Evolutionary conservation across 2,113 vertebrate genomes (phyloP).

Genomic region (Crotalus tigris): DNA sequence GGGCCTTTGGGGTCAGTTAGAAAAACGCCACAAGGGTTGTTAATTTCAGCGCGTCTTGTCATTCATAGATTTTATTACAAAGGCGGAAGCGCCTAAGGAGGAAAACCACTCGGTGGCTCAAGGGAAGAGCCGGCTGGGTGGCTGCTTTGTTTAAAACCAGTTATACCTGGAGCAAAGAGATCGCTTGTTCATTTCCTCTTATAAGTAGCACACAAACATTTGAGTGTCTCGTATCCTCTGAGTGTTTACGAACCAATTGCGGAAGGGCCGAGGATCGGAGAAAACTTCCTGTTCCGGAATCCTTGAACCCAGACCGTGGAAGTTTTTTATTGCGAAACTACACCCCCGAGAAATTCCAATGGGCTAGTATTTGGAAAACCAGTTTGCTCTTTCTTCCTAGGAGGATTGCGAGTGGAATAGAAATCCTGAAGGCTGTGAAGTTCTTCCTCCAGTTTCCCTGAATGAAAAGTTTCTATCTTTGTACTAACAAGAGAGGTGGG

Average conservation of each 20-base stretch:
- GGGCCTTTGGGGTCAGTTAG: not conserved
- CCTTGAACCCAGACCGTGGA: not conserved
- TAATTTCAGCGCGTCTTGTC: not conserved
- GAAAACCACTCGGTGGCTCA: not conserved
- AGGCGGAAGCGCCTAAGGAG: not conserved
- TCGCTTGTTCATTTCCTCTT: not conserved
- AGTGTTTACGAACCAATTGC: not conserved
- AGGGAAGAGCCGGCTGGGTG: not conserved
- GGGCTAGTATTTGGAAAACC: not conserved
- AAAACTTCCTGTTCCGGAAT: not conserved
- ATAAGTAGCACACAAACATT: not conserved
- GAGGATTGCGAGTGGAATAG: not conserved
- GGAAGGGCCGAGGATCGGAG: not conserved
- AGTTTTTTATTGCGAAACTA: not conserved
- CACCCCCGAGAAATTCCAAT: not conserved
- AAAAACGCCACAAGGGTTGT: not conserved
- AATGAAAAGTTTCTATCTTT: not conserved
- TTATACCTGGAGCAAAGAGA: not conserved
- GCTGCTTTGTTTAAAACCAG: not conserved
- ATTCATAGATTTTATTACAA: rapidly evolving
- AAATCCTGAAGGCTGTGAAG: not conserved
- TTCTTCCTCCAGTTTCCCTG: not conserved
- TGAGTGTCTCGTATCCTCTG: not conserved
- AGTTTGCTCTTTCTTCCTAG: not conserved
- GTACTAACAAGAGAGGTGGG: not conserved